These are phyloP conservation scores for Portevinia maculata DNA, from an alignment of 2,888 invertebrate species.

Conservation along the genomic window DNA sequence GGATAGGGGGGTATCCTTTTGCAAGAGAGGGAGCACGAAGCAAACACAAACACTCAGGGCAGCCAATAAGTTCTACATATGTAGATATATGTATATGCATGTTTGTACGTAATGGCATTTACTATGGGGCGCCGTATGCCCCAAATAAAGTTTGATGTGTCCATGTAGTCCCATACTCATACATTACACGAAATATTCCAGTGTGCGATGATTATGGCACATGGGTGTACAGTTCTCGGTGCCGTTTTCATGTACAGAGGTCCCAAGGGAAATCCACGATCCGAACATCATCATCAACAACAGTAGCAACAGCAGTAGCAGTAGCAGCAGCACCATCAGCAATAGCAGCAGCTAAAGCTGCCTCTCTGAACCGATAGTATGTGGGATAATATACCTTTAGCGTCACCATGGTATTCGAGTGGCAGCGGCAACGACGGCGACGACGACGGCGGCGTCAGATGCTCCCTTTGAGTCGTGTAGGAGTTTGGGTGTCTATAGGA, in stretches of 20 bases:
- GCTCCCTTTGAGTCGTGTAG: slow-evolving; percentile 71
- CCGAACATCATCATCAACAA: slow-evolving; percentile 81
- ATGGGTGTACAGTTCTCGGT: slow-evolving; percentile 80
- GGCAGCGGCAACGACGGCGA: slow-evolving; percentile 37
- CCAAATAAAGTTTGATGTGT: slow-evolving; percentile 82
- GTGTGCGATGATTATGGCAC: slow-evolving; percentile 82
- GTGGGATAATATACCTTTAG: slow-evolving; percentile 72
- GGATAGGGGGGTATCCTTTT: slow-evolving; percentile 35
- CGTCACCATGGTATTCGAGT: slow-evolving; percentile 72
- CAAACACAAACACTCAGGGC: slow-evolving; percentile 70
- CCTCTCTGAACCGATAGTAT: slow-evolving; percentile 65
- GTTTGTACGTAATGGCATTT: slow-evolving; percentile 60
- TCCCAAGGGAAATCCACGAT: slow-evolving; percentile 81
- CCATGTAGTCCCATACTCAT: slow-evolving; percentile 80
- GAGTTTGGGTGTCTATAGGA: slow-evolving; percentile 71
- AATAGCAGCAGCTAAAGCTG: slow-evolving; percentile 48
- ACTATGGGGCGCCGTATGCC: slow-evolving; percentile 75
- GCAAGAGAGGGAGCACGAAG: slow-evolving; percentile 45
- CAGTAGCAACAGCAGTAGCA: slow-evolving; percentile 74
- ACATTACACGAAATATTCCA: slow-evolving; percentile 80
- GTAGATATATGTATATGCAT: slow-evolving; percentile 15
- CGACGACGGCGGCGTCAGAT: slow-evolving; percentile 53
- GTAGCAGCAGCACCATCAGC: slow-evolving; percentile 68
- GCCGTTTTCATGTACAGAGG: slow-evolving; percentile 76
- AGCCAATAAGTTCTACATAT: slow-evolving; percentile 61